These are phyloP conservation scores for Rapana venosa DNA, from an alignment of 2,888 invertebrate species.

Conservation along the genomic window DNA sequence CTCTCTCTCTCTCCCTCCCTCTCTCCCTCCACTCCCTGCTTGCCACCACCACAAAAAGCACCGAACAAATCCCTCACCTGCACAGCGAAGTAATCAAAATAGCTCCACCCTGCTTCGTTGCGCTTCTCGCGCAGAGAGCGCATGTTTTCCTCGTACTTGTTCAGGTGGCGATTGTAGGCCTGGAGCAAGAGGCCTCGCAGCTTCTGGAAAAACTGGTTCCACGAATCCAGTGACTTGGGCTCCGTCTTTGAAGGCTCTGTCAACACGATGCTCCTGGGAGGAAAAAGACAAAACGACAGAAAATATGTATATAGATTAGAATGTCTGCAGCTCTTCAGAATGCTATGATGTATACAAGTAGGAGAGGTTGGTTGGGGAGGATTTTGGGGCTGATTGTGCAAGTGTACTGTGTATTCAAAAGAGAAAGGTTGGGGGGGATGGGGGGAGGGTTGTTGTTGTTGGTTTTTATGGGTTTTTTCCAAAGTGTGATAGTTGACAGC, in stretches of 20 bases:
- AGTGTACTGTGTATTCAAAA: no score
- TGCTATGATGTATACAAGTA: no score
- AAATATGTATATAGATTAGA: no score
- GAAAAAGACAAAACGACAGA: not conserved
- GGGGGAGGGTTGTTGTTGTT: no score
- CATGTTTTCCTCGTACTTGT: conserved; percentile 91
- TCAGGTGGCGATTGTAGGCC: conserved; percentile 91
- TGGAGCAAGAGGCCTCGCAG: conserved; percentile 90
- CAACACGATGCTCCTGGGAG: conserved; percentile 88
- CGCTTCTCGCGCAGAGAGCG: conserved; percentile 92
- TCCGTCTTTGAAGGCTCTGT: conserved; percentile 94
- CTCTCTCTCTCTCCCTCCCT: not conserved
- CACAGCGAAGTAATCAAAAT: conserved; percentile 94
- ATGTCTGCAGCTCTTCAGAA: no score
- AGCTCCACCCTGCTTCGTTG: conserved; percentile 94
- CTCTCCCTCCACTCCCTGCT: not conserved
- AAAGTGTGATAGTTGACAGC: no score
- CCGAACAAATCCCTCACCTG: conserved; percentile 83
- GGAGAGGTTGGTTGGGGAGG: no score
- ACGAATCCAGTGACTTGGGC: conserved; percentile 89
- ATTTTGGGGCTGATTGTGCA: no score
- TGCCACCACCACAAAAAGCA: no score
- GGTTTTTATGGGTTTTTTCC: no score
- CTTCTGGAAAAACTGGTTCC: conserved; percentile 90
- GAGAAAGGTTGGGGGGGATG: no score